A percentile compares a stretch with the other conserved stretches of the same genome.
Conservation (phyloP, 2,797 vertebrate species). For the Sebastes variabilis region DNA sequence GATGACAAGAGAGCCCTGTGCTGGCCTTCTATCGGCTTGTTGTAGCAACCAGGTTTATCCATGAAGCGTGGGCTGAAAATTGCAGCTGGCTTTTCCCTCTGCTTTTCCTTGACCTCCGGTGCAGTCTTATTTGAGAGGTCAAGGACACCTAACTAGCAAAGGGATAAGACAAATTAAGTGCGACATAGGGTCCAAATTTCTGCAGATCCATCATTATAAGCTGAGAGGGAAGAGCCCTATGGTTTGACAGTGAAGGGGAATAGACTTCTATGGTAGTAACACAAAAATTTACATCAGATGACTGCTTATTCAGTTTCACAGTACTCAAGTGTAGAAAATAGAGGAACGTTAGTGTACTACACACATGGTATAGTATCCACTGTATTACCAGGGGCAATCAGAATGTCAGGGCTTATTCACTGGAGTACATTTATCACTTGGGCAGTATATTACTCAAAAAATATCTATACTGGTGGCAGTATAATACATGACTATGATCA, state of each 20-base stretch:
- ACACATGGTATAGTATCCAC: background rate
- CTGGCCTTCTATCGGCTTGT: background rate
- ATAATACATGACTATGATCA: background rate
- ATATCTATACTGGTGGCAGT: background rate
- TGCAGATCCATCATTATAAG: background rate
- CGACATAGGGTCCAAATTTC: background rate
- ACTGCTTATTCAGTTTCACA: background rate
- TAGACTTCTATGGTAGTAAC: background rate
- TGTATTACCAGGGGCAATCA: background rate
- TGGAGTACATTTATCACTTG: background rate
- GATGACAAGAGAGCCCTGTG: background rate
- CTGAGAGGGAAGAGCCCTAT: background rate
- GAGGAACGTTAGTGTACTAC: background rate
- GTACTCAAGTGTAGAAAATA: background rate
- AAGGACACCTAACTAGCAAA: conserved; percentile 21
- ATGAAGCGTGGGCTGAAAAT: conserved; percentile 11
- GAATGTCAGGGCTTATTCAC: background rate
- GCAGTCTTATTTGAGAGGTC: conserved; percentile 13
- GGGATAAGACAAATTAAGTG: conserved; percentile 2
- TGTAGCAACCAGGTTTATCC: background rate
- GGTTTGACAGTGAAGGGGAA: background rate
- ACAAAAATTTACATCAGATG: background rate
- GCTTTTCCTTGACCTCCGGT: background rate
- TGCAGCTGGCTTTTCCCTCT: conserved; percentile 1
- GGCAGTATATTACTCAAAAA: background rate